Evolutionary conservation across 2,797 vertebrate species (phyloP).

Genomic region (Neosalanx taihuensis): DNA sequence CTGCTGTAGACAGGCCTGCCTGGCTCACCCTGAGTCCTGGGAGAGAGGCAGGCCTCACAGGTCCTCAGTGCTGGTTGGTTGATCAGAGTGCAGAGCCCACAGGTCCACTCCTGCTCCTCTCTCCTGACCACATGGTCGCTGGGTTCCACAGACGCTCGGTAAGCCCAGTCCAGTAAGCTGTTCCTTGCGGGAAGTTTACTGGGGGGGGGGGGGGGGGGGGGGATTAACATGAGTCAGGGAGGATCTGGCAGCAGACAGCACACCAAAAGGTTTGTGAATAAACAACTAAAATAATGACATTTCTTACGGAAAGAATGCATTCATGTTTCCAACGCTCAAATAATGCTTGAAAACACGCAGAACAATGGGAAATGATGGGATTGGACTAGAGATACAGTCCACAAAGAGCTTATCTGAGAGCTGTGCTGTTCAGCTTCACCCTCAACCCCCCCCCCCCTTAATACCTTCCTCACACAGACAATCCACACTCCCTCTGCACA

Average conservation of each 20-base stretch:
- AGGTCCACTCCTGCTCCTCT: conserved; percentile 87
- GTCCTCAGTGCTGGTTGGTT: conserved; percentile 76
- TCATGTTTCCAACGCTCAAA: conserved; percentile 34
- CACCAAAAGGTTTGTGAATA: not conserved
- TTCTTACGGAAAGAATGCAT: conserved; percentile 28
- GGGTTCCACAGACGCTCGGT: conserved; percentile 42
- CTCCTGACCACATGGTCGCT: conserved; percentile 69
- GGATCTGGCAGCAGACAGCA: not conserved
- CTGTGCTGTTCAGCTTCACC: conserved; percentile 68
- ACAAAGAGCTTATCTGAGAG: conserved; percentile 66
- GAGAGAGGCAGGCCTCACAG: conserved; percentile 86
- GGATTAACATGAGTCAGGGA: not conserved
- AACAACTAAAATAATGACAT: not conserved
- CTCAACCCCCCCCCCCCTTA: conserved; percentile 57
- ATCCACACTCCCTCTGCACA: conserved; percentile 58
- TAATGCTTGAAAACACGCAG: conserved; percentile 52
- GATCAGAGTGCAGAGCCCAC: conserved; percentile 84
- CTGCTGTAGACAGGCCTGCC: not conserved
- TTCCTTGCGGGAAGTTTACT: conserved; percentile 80
- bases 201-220: conserved; percentile 25
- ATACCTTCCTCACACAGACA: conserved; percentile 72
- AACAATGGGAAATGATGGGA: conserved; percentile 37
- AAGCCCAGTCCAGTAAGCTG: conserved; percentile 72
- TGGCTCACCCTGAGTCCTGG: conserved; percentile 78
- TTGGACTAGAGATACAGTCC: conserved; percentile 52